Conservation (phyloP, 1,140 invertebrate species). For the Metaphire vulgaris region DNA sequence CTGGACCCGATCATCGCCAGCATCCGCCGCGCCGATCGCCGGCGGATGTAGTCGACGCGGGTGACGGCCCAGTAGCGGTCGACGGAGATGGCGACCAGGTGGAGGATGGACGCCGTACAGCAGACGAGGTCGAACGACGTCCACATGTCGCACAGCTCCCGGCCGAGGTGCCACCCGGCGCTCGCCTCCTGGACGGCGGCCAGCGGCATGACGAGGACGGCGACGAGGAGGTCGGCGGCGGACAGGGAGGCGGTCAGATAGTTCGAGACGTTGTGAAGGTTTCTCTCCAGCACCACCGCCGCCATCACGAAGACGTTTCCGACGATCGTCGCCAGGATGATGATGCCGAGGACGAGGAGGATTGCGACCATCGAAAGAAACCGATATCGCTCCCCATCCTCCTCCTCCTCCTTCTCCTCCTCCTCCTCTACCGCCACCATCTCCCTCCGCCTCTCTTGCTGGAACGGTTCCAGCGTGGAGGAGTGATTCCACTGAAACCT, state of each 20-base stretch:
- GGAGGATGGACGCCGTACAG: conserved; percentile 37
- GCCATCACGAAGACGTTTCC: conserved; percentile 94
- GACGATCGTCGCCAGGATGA: conserved; percentile 53
- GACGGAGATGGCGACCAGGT: conserved; percentile 52
- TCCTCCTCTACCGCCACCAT: too few relatives aligned
- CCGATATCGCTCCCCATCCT: too few relatives aligned
- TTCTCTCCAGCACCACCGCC: conserved; percentile 80
- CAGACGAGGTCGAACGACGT: conserved; percentile 36
- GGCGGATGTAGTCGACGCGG: too few relatives aligned
- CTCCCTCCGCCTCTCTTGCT: too few relatives aligned
- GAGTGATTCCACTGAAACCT: too few relatives aligned
- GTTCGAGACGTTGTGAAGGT: too few relatives aligned
- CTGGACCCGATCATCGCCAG: conserved; percentile 81
- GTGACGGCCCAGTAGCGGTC: too few relatives aligned
- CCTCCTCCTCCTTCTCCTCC: too few relatives aligned
- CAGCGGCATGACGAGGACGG: too few relatives aligned
- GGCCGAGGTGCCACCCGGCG: conserved; percentile 73
- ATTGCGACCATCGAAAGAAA: background rate
- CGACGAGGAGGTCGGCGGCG: conserved; percentile 62
- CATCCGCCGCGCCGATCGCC: conserved; percentile 70
- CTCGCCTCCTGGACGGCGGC: conserved; percentile 55
- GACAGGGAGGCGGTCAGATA: conserved; percentile 62
- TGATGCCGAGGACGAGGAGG: conserved; percentile 17
- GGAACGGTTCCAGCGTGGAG: too few relatives aligned
- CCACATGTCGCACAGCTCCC: conserved; percentile 67